phyloP scores from a whole-genome alignment of 2,888 invertebrate species.

The Dolomedes plantarius region DNA sequence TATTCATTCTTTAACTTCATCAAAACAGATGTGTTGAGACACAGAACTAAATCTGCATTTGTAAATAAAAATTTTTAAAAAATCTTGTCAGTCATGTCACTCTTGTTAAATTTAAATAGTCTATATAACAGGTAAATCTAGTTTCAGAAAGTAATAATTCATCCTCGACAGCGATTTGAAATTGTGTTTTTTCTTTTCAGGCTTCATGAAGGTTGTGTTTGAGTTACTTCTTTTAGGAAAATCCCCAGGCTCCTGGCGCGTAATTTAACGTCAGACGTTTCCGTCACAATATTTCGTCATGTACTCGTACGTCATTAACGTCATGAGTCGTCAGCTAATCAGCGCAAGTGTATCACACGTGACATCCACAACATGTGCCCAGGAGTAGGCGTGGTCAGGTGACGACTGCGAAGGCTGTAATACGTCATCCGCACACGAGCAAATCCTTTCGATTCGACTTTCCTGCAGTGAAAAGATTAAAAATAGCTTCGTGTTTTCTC shows the following conservation, averaged over 20 bases:
- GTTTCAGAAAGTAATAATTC: no score
- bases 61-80: no score
- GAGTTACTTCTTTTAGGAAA: no score
- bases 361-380: neutral
- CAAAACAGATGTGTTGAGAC: no score
- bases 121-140: no score
- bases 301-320: neutral
- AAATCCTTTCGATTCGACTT: neutral
- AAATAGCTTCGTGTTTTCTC: neutral
- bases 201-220: no score
- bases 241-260: neutral
- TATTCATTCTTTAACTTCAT: no score
- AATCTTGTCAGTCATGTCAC: no score
- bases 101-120: no score
- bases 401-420: neutral
- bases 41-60: no score
- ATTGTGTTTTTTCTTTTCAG: no score
- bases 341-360: neutral
- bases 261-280: neutral
- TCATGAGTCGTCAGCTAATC: neutral
- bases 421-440: neutral
- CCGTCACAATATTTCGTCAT: neutral
- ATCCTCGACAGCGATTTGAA: no score
- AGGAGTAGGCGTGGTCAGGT: neutral
- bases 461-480: neutral